Evolutionary conservation across 2,113 vertebrate species (phyloP), one percentile per base, ranked within the genome.

Genomic region (Leucopsar rothschildi): DNA sequence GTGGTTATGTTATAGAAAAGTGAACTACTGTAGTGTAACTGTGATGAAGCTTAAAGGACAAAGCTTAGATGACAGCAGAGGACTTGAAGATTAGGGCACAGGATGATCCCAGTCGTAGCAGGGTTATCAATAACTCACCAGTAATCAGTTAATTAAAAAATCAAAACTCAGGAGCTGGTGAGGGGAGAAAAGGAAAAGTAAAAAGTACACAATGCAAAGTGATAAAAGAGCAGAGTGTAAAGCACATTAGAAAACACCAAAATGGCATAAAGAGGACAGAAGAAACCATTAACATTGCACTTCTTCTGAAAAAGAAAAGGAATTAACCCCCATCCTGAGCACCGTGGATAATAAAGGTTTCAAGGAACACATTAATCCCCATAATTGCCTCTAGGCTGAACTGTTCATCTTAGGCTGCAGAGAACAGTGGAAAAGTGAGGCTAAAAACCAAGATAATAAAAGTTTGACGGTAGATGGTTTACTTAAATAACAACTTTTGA

Each of bases 171-270:
- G 20, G 16, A 71, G 27, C 2, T 35, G 29, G 4, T 49, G 6
- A 17, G 17, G 5, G 3, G 0, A 1, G 8, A 15, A 45, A 39
- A 11, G 4, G 5, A 37, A 18, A 55, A 63, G 9, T 23, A 66
- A 35, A 3, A 68, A 64, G 15, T 12, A 42, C 13, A 9, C 10
- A 60, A 15, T 5, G 2, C 2, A 12, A 92, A 75, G 8, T 11
- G 23, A 71, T 7, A 5, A 37, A 82, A 71, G 2, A 82, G 4
- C 6, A 47, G 23, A 2, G 3, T 71, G 17, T 15, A 92, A 60
- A 79, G 9, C 4, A 29, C 1, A 2, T 42, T 64, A 55, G 39
- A 57, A 87, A 85, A 52, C 22, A 86, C 5, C 40, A 35, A 89
- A 80, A 73, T 35, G 8, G 3, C 27, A 85, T 17, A 12, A 88